phyloP scores from a whole-genome alignment of 1,140 invertebrate species.

The Sitobion miscanthi region DNA sequence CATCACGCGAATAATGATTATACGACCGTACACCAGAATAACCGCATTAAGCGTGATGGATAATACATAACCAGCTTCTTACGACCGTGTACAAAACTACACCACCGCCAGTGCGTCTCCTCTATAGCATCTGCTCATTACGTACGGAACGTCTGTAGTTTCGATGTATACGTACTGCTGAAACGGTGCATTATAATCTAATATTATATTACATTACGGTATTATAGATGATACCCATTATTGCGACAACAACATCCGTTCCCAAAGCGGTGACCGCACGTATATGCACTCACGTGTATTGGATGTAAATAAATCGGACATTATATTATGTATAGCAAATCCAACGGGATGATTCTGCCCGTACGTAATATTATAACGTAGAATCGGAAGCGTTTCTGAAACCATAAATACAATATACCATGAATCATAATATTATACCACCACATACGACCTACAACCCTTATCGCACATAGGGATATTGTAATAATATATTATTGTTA shows the following conservation, averaged over 20 bases:
- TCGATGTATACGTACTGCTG: neutral
- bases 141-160: neutral
- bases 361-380: neutral
- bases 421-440: neutral
- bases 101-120: no score
- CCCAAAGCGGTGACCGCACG: neutral
- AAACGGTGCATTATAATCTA: neutral
- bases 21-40: neutral
- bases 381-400: neutral
- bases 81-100: neutral
- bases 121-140: neutral
- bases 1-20: neutral
- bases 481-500: neutral
- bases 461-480: neutral
- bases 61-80: neutral
- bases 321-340: neutral
- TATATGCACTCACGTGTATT: neutral
- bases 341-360: neutral
- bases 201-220: neutral
- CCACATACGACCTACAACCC: neutral
- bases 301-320: neutral
- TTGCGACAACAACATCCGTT: neutral
- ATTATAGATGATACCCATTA: neutral
- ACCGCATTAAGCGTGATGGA: neutral
- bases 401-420: neutral